Base-by-base conservation (phyloP, 1,140 invertebrate species). In the Antheraea pernyi region DNA sequence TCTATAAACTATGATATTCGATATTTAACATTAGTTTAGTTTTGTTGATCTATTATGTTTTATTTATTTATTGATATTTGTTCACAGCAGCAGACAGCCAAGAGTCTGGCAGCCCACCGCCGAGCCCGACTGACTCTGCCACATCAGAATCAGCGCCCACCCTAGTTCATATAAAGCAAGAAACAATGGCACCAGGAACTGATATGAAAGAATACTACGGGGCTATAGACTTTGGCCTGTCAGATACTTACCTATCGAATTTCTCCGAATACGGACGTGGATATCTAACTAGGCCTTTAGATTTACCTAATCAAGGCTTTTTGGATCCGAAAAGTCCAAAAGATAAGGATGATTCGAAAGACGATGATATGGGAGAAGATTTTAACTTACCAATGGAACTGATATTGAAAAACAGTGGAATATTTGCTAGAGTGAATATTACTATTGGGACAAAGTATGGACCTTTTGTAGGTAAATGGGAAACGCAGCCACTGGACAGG, bases 401-500 rank as follows among this genome's bases (percentile, higher is more conserved):
- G 64, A 81, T 91, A 37, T 82, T 92, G 4, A 91, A 89, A 69
- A 77, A 78, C 30, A 85, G 89, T 5, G 95, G 95, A 9, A 92
- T 95, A 64, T 95, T 93, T 85, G 91, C 94, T 11, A 93, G 91
- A 73, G 82, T 73, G 4, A 89, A 91, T 73, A 93, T 96, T 37
- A 80, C 92, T 10, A 91, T 92, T 64, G 95, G 95, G 4, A 94
- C 94, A 7, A 94, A 94, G 74, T 96, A 95, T 83, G 96, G 96
- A 37, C 95, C 96, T 1, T 96, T 95, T 75, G 86, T 94, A 63
- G 95, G 95, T 0, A 95, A 95, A 84, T 95, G 95, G 95, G 93
- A 93, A 62, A 89, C 88, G 37, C 91, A 94, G 73, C 95, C 95
- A 10, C 82, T 94, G 73, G 94, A 96, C 76, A 87, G 92, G 46